phyloP scores from a whole-genome alignment of 30 jellyfish, hydroid and myxozoan genomes.

The Pseudorhiza aurosa region DNA sequence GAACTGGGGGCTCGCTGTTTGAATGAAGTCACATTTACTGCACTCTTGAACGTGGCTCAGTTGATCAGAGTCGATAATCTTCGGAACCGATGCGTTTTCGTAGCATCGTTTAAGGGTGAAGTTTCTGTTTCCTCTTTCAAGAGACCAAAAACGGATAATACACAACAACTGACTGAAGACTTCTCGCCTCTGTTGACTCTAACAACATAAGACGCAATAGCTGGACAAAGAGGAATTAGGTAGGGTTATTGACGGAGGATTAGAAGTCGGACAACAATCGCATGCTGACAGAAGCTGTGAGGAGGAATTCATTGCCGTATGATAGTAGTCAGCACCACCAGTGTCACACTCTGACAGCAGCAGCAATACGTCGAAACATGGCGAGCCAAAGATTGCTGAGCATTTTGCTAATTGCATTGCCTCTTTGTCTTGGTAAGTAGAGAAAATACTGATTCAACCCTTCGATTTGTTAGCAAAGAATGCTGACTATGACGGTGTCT shows the following conservation, averaged over 20 bases:
- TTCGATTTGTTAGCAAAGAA: no score
- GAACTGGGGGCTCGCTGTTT: slow-evolving; percentile 40
- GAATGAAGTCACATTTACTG: background rate
- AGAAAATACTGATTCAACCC: background rate
- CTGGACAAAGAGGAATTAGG: slow-evolving; percentile 4
- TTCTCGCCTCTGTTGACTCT: background rate
- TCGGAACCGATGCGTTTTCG: no score
- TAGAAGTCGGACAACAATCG: slow-evolving; percentile 13
- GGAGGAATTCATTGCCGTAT: background rate
- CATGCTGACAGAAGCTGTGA: slow-evolving; percentile 57
- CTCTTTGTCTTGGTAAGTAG: background rate
- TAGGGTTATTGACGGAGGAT: slow-evolving; percentile 17
- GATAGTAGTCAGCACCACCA: no score
- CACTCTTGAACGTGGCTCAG: background rate
- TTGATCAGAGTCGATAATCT: no score
- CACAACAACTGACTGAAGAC: background rate
- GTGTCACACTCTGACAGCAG: no score
- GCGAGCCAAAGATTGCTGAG: background rate
- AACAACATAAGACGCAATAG: background rate
- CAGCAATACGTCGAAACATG: no score
- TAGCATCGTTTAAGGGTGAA: background rate
- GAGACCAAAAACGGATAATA: background rate
- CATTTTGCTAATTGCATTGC: background rate
- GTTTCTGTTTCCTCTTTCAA: background rate
- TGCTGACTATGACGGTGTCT: no score